Base-by-base conservation (phyloP, 2,888 invertebrate genomes). In the Mystacides longicornis region DNA sequence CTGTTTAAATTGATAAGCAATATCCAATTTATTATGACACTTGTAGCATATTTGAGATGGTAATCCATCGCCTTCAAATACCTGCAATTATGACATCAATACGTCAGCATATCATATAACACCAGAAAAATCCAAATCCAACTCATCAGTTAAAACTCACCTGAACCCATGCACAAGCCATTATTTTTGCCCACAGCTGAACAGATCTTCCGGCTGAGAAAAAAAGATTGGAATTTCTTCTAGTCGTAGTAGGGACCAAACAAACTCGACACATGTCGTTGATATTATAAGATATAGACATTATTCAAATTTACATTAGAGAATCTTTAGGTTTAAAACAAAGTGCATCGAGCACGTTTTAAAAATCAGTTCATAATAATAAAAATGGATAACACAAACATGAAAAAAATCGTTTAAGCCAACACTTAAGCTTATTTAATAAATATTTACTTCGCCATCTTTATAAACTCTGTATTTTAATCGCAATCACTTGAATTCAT, bases 81-180 rank as follows among this genome's bases (percentile, higher is more conserved):
- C 60, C 62, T 62, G 16, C 16, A 56, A 57, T 20, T 14, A 52
- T 11, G 16, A 5, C 43, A 43, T 11, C 4, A 7, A 27, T 7
- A 27, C 11, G 27, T 7, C 27, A 27, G 11, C 5, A 27, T 27
- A 27, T 11, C n/a, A n/a, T n/a, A n/a, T n/a, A n/a, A n/a, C n/a
- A n/a, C n/a, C n/a, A n/a, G n/a, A n/a, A n/a, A n/a, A n/a, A n/a
- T n/a, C n/a, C n/a, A n/a, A n/a, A n/a, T n/a, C n/a, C n/a, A n/a
- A n/a, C n/a, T n/a, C n/a, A 7, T 37, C 4, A 19, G 18, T 45
- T 11, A 19, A 19, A 3, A 20, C 5, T 43, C 49, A 62, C 62
- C 62, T 62, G 62, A 23, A 62, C 62, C 62, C 62, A 62, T 21
- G 62, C 62, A 54, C 62, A 62, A 4, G 61, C 62, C 62, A 62